phyloP scores from a whole-genome alignment of 2,888 invertebrate genomes.

The Acleris cristana region DNA sequence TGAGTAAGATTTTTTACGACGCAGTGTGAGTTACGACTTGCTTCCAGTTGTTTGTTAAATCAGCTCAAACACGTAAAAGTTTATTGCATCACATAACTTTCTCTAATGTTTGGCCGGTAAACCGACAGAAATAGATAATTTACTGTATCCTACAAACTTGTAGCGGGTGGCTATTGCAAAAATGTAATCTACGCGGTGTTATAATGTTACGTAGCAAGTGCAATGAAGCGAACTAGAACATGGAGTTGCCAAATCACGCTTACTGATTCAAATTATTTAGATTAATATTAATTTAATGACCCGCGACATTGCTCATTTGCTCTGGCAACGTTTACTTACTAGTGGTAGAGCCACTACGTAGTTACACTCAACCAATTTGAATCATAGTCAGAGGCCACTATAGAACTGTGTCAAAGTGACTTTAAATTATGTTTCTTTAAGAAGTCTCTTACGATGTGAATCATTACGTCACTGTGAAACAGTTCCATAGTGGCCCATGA shows the following conservation, averaged over 20 bases:
- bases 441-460: too few species aligned
- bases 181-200: conserved; percentile 17
- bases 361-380: too few species aligned
- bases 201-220: conserved; percentile 32
- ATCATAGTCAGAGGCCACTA: too few species aligned
- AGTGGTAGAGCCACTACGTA: too few species aligned
- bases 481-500: too few species aligned
- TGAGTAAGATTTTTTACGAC: conserved; percentile 42
- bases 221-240: conserved; percentile 33
- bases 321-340: too few species aligned
- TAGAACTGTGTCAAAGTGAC: too few species aligned
- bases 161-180: conserved; percentile 19
- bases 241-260: conserved; percentile 27
- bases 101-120: conserved; percentile 47
- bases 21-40: conserved; percentile 41
- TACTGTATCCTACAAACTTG: conserved; percentile 11
- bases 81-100: conserved; percentile 58
- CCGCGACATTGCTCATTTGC: not conserved
- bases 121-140: conserved; percentile 25
- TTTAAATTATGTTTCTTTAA: too few species aligned
- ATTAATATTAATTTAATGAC: conserved; percentile 1
- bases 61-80: conserved; percentile 53
- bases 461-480: too few species aligned
- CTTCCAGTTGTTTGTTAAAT: conserved; percentile 46
- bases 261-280: conserved; percentile 10